phyloP scores from a whole-genome alignment of 2,797 vertebrate species.

The Antennarius maculatus region DNA sequence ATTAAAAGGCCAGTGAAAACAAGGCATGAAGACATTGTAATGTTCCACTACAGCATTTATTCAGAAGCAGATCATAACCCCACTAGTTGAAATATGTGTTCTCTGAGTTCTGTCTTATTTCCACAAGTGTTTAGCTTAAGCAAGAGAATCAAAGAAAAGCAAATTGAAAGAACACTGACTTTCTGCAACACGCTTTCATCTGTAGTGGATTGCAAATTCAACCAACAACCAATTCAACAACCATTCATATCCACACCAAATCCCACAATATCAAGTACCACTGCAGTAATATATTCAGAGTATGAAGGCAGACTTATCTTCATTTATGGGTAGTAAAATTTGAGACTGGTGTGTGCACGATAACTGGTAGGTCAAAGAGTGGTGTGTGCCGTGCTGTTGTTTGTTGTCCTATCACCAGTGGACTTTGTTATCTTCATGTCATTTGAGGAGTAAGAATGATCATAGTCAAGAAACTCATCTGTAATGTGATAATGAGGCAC shows the following conservation, averaged over 20 bases:
- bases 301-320: conserved; percentile 41
- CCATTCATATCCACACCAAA: not conserved
- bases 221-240: not conserved
- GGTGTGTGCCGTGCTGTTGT: conserved; percentile 61
- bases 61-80: no score
- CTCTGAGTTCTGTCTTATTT: no score
- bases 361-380: conserved; percentile 74
- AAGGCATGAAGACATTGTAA: no score
- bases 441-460: conserved; percentile 37
- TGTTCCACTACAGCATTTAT: no score
- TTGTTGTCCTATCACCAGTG: conserved; percentile 66
- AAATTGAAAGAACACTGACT: conserved; percentile 35
- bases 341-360: conserved; percentile 11
- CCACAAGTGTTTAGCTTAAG: not conserved
- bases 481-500: not conserved
- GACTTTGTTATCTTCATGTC: conserved; percentile 70
- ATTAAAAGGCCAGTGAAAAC: no score
- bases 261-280: not conserved
- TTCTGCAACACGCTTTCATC: conserved; percentile 11
- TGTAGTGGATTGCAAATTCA: not conserved
- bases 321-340: conserved; percentile 23
- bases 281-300: conserved; percentile 38
- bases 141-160: conserved; percentile 44
- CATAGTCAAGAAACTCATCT: not conserved
- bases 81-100: no score